Conservation (phyloP, 2,113 vertebrate species). For the Pelvicachromis taeniatus region DNA sequence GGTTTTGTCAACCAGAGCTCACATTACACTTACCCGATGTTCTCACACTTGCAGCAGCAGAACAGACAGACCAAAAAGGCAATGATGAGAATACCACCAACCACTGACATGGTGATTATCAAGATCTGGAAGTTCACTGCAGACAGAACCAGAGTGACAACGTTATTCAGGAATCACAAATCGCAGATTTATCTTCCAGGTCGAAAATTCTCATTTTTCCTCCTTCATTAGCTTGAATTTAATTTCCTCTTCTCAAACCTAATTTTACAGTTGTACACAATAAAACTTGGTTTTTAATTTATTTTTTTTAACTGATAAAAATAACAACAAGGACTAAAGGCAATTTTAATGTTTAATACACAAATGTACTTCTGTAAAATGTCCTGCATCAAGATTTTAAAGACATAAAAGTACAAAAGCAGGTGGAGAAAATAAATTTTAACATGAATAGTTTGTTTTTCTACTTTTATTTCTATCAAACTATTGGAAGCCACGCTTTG, state of each 20-base stretch:
- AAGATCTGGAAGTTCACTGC: constrained; percentile 92
- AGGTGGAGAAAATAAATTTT: not conserved
- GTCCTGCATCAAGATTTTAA: not conserved
- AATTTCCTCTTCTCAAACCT: not conserved
- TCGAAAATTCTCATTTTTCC: not conserved
- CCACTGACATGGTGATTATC: constrained; percentile 86
- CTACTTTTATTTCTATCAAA: not conserved
- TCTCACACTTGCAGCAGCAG: constrained; percentile 84
- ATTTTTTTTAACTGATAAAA: not conserved
- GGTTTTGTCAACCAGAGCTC: not conserved
- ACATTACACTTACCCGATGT: constrained; percentile 70
- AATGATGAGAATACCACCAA: constrained; percentile 80
- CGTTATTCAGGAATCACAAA: not conserved
- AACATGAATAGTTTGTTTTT: not conserved
- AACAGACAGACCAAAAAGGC: constrained; percentile 81
- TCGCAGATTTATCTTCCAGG: not conserved
- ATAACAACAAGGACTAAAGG: not conserved
- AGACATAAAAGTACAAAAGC: not conserved
- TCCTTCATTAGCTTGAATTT: not conserved
- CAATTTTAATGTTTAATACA: not conserved
- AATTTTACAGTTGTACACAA: not conserved
- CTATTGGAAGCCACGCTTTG: not conserved
- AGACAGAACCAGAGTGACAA: not conserved
- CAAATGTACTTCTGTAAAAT: not conserved
- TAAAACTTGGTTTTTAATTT: not conserved